Evolutionary conservation across 37 sponge, comb jelly and placozoan species (phyloP).

Genomic region (Cliona cf. orientalis): DNA sequence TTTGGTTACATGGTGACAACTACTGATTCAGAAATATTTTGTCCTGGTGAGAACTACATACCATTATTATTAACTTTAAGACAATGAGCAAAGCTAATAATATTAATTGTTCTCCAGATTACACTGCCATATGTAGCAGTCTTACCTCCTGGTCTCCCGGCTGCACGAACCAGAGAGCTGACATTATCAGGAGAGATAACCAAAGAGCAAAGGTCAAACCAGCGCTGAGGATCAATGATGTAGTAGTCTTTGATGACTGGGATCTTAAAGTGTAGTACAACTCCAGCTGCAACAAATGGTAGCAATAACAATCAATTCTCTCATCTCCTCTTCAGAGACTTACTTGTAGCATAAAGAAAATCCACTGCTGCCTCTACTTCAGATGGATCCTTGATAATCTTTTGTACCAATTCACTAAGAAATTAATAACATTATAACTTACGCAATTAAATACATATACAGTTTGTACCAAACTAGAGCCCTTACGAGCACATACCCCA

Average conservation of each 20-base stretch:
- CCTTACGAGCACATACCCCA: background rate
- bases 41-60: too few species aligned
- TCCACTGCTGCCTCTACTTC: conserved; percentile 67
- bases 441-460: background rate
- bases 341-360: conserved; percentile 75
- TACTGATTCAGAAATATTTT: too few species aligned
- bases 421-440: background rate
- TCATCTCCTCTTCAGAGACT: background rate
- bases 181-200: conserved; percentile 70
- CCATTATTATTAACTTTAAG: too few species aligned
- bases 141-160: conserved; percentile 36
- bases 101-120: too few species aligned
- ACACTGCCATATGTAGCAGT: too few species aligned
- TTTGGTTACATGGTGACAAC: too few species aligned
- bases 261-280: conserved; percentile 58
- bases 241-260: conserved; percentile 55
- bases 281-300: conserved; percentile 31
- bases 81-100: too few species aligned
- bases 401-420: conserved; percentile 10
- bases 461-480: background rate
- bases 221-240: conserved; percentile 73
- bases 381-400: conserved; percentile 24
- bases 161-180: conserved; percentile 26
- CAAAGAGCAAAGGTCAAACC: conserved; percentile 80
- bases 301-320: background rate